A percentile compares a stretch with the other conserved stretches of the same genome.
phyloP scores from a whole-genome alignment of 2,797 vertebrate genomes.

The Pogoniulus pusillus region DNA sequence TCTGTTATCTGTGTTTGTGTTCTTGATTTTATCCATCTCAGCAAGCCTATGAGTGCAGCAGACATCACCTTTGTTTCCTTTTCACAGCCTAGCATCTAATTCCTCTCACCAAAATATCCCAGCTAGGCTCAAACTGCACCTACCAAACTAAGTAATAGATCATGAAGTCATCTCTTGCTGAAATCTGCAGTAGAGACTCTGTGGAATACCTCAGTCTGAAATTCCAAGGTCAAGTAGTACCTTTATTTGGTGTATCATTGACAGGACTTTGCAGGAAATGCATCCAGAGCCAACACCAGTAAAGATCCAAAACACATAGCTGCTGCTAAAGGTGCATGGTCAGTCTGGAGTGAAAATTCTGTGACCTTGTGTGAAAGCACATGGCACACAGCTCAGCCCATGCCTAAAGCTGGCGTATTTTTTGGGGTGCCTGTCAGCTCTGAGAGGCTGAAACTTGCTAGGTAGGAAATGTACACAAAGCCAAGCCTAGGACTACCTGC shows the following conservation, averaged over 20 bases:
- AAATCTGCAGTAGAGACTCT: neutral
- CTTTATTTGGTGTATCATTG: neutral
- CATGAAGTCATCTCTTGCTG: neutral
- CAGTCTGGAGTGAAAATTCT: neutral
- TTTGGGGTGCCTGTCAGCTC: neutral
- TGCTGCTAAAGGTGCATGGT: no score
- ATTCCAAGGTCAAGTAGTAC: neutral
- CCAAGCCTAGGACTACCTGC: no score
- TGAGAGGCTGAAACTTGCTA: neutral
- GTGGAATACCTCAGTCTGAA: neutral
- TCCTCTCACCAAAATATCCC: no score
- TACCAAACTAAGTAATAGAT: no score
- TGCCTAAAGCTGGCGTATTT: fast-evolving
- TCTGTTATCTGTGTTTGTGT: no score
- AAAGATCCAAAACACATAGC: neutral
- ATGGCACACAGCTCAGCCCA: neutral
- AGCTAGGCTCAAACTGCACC: no score
- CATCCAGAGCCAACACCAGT: neutral
- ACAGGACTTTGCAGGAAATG: neutral
- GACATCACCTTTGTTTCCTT: no score
- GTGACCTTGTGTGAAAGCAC: neutral
- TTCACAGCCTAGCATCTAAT: no score
- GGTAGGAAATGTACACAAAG: no score
- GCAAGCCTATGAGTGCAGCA: no score
- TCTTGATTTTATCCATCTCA: no score